Evolutionary conservation across 2,888 invertebrate genomes (phyloP).

Genomic region (Aspidapion aeneum): DNA sequence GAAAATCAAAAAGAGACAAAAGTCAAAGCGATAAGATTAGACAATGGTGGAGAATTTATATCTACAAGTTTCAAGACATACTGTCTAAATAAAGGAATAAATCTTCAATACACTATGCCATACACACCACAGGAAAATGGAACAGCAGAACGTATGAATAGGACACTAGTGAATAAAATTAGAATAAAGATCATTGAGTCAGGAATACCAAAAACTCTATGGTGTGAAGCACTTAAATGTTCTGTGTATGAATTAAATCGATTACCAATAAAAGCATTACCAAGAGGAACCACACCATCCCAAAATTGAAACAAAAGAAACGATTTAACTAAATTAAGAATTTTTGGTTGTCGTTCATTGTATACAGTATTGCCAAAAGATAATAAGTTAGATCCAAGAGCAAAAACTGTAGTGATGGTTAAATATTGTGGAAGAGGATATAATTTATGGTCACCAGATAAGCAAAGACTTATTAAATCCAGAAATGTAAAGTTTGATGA

Average conservation of each 20-base stretch:
- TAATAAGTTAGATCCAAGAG: constrained; percentile 16
- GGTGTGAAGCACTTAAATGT: constrained; percentile 18
- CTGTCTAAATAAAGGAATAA: constrained; percentile 6
- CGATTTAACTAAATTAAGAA: too few relatives aligned
- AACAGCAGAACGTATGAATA: constrained; percentile 19
- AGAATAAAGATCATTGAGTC: constrained; percentile 15
- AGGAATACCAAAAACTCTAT: constrained; percentile 15
- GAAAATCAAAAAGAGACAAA: constrained; percentile 10
- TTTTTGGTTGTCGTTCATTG: too few relatives aligned
- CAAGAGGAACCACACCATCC: constrained; percentile 14
- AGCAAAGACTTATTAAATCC: constrained; percentile 14
- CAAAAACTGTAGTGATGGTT: constrained; percentile 15
- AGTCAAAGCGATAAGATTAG: constrained; percentile 9
- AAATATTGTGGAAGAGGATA: constrained; percentile 22
- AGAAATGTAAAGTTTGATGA: constrained; percentile 21
- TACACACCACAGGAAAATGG: constrained; percentile 8
- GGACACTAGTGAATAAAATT: constrained; percentile 17
- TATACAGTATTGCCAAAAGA: constrained; percentile 13
- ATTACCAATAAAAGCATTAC: constrained; percentile 12
- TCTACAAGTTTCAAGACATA: constrained; percentile 8
- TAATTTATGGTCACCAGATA: constrained; percentile 18
- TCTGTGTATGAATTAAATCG: constrained; percentile 22
- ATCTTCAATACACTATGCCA: constrained; percentile 5
- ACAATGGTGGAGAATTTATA: constrained; percentile 9
- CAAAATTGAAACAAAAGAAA: too few relatives aligned